Evolutionary conservation across 2,797 vertebrate genomes (phyloP).

Genomic region (Megaceryle alcyon): DNA sequence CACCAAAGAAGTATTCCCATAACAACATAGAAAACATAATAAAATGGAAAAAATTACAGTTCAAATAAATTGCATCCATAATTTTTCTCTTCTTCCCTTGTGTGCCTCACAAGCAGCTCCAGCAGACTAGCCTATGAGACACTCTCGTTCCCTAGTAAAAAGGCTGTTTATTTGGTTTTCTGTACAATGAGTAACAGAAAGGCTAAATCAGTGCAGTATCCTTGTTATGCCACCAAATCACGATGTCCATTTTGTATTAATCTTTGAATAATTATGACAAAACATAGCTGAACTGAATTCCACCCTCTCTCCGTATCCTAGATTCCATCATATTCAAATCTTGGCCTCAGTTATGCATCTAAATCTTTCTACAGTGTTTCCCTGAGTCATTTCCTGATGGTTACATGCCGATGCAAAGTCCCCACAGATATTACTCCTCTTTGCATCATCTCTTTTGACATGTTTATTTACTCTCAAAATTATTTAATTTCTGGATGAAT

Average conservation of each 20-base stretch:
- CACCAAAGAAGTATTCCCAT: not conserved
- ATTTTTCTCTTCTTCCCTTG: not conserved
- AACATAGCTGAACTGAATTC: not conserved
- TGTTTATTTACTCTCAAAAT: not conserved
- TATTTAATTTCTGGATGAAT: not conserved
- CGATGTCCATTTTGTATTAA: fast-evolving
- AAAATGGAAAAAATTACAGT: not conserved
- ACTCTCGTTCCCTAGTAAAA: not conserved
- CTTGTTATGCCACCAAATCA: not conserved
- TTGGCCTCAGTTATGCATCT: not conserved
- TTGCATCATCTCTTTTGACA: not conserved
- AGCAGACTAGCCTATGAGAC: not conserved
- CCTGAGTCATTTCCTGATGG: not conserved
- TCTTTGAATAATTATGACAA: not conserved
- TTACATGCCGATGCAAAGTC: not conserved
- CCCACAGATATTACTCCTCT: not conserved
- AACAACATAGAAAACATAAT: not conserved
- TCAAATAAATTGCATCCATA: not conserved
- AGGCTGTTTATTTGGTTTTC: not conserved
- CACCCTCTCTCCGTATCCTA: not conserved
- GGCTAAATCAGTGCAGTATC: not conserved
- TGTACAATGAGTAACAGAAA: not conserved
- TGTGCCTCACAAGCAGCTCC: not conserved
- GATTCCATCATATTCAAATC: not conserved
- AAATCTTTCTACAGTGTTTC: not conserved